Evolutionary conservation across 2,113 vertebrate genomes (phyloP).

Genomic region (Alexandromys fortis): DNA sequence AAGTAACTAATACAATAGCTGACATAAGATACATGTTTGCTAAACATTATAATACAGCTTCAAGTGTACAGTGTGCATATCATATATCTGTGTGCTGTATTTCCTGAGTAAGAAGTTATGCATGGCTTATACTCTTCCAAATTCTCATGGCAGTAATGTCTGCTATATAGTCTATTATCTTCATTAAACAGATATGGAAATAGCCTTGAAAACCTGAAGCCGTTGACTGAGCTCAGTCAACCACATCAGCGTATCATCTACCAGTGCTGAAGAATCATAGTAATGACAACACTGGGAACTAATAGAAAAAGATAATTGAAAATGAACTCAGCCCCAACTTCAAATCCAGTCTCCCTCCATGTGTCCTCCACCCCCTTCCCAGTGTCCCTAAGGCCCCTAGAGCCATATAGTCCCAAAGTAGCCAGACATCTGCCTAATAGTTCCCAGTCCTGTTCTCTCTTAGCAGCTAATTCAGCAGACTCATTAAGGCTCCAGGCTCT

Average conservation of each 20-base stretch:
- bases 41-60: neutral
- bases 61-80: neutral
- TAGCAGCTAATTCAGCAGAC: constrained; percentile 8
- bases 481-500: neutral
- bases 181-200: neutral
- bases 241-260: neutral
- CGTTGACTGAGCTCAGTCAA: constrained; percentile 31
- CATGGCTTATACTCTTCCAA: neutral
- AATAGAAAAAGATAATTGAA: constrained; percentile 41
- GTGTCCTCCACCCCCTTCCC: neutral
- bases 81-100: neutral
- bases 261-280: neutral
- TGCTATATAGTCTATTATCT: neutral
- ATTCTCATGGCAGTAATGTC: neutral
- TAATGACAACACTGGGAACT: neutral
- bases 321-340: neutral
- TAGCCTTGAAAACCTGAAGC: neutral
- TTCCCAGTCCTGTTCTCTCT: neutral
- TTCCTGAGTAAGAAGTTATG: neutral
- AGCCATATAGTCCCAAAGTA: neutral
- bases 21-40: neutral
- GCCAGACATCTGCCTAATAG: neutral
- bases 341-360: neutral
- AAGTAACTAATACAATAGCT: neutral
- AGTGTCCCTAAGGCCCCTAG: neutral